These are phyloP conservation scores for Hystrix cristata DNA, from an alignment of 2,113 vertebrate genomes.

Conservation along the genomic window DNA sequence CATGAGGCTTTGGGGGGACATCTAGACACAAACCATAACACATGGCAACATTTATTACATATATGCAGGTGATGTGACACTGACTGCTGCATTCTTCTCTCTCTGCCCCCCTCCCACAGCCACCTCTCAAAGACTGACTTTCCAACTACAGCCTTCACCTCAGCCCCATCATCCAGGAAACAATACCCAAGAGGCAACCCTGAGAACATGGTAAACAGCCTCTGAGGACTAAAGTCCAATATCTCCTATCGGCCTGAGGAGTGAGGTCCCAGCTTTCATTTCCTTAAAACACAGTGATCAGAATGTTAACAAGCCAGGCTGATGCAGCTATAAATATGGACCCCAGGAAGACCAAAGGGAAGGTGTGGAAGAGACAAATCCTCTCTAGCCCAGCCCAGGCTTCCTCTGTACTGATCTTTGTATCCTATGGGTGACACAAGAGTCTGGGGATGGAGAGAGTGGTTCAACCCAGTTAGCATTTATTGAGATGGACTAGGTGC, in stretches of 20 bases:
- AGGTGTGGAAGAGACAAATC: neutral
- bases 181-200: neutral
- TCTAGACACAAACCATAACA: neutral
- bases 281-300: constrained; percentile 25
- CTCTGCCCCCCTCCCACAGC: neutral
- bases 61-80: neutral
- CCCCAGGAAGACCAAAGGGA: accelerated
- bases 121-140: neutral
- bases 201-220: neutral
- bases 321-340: neutral
- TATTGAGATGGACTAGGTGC: neutral
- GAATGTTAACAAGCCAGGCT: accelerated
- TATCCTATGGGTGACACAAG: neutral
- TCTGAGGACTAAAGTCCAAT: neutral
- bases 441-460: neutral
- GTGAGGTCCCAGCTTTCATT: neutral
- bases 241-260: accelerated
- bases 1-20: too few relatives aligned
- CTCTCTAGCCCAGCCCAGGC: neutral
- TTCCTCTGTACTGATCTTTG: neutral
- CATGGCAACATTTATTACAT: neutral
- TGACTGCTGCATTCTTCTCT: neutral
- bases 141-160: neutral
- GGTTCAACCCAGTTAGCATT: neutral
- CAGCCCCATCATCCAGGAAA: neutral